Evolutionary conservation across 2,797 vertebrate genomes (phyloP), one percentile per base, ranked within the genome.

Genomic region (Ctenochaetus hawaiiensis): DNA sequence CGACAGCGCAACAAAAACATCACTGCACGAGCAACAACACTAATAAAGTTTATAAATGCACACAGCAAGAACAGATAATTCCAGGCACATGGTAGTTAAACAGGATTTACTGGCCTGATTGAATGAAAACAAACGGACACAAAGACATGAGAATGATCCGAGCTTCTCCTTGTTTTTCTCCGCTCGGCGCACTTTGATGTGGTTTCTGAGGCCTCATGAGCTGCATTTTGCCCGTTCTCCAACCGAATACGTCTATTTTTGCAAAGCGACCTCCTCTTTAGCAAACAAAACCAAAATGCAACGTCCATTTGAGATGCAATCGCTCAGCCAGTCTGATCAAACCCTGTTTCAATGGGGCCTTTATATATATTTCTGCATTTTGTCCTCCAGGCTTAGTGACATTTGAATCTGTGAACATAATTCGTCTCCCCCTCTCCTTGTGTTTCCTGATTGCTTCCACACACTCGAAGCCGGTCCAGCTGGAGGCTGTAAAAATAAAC

Each of bases 401-500:
- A 77, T 83, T 81, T 67, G 72, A 74, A 85, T 86, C 88, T 82
- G 76, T 77, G 77, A 88, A 84, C 82, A 81, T 71, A 78, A 82
- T 82, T 81, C 26, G n/a, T 66, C 75, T 30, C 56, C 34, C 43
- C 67, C 26, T 23, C 59, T 18, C 56, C 34, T 47, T 71, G 17
- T 20, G 72, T 89, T 81, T 82, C 80, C 78, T 94, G 92, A 94
- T 94, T 94, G 91, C 89, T 93, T 93, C 90, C 93, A 92, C 85
- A 91, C 86, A 88, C 85, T 86, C 54, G 11, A 83, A 85, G 71
- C 80, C 63, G 56, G 61, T 85, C 89, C 94, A 95, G 93, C 94
- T 95, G 95, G 85, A 91, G 94, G 94, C 91, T 92, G 93, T 94
- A 95, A 95, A 94, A 94, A 95, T 93, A 94, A 95, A 94, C 92